A percentile compares a stretch with the other conserved stretches of the same genome.
These are phyloP conservation scores for Stercorarius parasiticus DNA, from an alignment of 2,113 vertebrate genomes.

Conservation along the genomic window DNA sequence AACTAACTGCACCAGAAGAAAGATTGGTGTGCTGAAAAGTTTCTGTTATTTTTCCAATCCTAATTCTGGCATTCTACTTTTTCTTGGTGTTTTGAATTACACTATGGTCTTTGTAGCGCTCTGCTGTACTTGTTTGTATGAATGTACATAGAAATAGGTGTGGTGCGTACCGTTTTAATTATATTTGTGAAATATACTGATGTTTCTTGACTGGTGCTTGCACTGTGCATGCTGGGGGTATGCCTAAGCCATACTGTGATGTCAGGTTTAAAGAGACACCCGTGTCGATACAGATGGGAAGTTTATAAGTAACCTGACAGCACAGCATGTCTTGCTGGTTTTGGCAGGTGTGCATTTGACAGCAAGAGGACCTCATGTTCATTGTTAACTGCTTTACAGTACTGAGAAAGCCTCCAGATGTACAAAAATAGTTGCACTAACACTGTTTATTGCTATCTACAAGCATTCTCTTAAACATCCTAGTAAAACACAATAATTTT, in stretches of 20 bases:
- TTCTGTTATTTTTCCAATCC: background rate
- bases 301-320: background rate
- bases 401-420: background rate
- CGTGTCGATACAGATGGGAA: background rate
- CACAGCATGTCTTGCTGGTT: background rate
- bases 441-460: background rate
- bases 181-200: background rate
- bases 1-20: background rate
- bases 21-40: background rate
- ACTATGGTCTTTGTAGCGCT: background rate
- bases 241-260: background rate
- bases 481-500: constrained; percentile 75
- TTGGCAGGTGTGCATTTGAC: background rate
- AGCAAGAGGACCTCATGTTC: background rate
- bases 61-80: background rate
- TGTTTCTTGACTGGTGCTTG: background rate
- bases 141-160: background rate
- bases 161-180: background rate
- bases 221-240: background rate
- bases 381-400: background rate
- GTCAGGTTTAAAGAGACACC: background rate
- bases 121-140: background rate
- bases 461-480: constrained; percentile 8
- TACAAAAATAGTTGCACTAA: background rate
- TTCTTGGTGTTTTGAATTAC: background rate